Evolutionary conservation across 2,888 invertebrate genomes (phyloP), one percentile per base, ranked within the genome.

Genomic region (Phengaris arion): DNA sequence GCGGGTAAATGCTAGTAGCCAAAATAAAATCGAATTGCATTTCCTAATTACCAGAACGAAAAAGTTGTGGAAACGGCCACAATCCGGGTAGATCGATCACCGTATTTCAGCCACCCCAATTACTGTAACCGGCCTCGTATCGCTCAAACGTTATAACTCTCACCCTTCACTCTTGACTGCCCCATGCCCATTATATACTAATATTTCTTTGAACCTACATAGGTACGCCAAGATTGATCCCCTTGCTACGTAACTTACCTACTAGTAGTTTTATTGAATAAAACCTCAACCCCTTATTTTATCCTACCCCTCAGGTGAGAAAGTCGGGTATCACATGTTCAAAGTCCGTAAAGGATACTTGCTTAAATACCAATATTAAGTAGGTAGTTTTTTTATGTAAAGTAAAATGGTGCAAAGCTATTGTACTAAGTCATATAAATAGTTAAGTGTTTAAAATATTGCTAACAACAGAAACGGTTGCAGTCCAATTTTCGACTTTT

Each of bases 401-500:
- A 35, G 64, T 64, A 6, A 12, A 55, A n/a, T 7, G 6, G 64
- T 12, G 35, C 64, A 64, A 35, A 64, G 64, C 64, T n/a, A 15
- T 15, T 70, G 8, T 70, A 51, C 6, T 51, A 15, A 70, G 70
- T 48, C 13, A 70, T 70, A 70, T 52, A 70, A 48, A 70, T 22
- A 70, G n/a, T 35, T 35, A 35, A 35, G 51, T 52, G 22, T 70
- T 51, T 22, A 51, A 52, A 51, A 51, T 22, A 70, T 70, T 70
- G 51, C 70, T 52, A 51, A 52, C 70, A 51, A 52, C 70, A 75
- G 45, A 55, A 75, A 75, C 54, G 69, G 75, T 69, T 48, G 75
- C 46, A 45, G 75, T 75, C 75, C 75, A 75, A 75, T 51, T 70
- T 70, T 48, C 52, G 4, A 70, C 51, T 70, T 70, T 22, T 70